Evolutionary conservation across 2,113 vertebrate species (phyloP), one percentile per base, ranked within the genome.

Genomic region (Romanogobio albipinnatus): DNA sequence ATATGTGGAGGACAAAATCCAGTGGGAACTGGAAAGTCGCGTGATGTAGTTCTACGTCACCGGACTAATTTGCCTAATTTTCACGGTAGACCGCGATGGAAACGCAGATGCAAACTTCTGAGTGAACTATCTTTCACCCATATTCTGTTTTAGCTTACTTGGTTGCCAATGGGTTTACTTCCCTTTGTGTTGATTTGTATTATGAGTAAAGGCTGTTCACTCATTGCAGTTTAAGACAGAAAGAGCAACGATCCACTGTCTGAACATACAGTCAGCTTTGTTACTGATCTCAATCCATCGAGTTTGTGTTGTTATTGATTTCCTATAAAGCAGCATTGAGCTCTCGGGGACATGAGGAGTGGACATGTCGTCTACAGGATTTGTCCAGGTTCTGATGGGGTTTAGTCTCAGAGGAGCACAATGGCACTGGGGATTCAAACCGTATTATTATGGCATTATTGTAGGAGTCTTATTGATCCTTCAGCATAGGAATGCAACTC

Each of bases 281-380:
- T 51, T 26, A 19, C 74, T 83, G 74, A 77, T 80, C 68, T 66
- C 66, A 62, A 51, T 22, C 70, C 62, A 24, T 64, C 53, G 66
- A 53, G 68, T 59, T 74, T 58, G 26, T 15, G 76, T 33, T 59
- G 45, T 80, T 51, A 80, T 82, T 84, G 82, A 87, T 85, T 81
- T 81, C 84, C 84, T 62, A 62, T 81, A 87, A 84, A 84, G 76
- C 82, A 53, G 56, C 76, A 29, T 45, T 81, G 43, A 76, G 51
- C 82, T 53, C 43, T 83, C n/a, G 49, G 75, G 75, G 74, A 73
- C 68, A 56, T 10, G 26, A 73, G 51, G 15, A 74, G 56, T 39
- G 77, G 14, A 70, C 2, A 49, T 75, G 76, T 70, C 66, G n/a
- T 87, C 43, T 75, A 59, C 82, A 68, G 81, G 51, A 73, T 26